Percentiles rank a stretch among this genome's conserved stretches.
These are phyloP conservation scores for Lepidochrysops patricia DNA, from an alignment of 2,888 invertebrate genomes.

Conservation along the genomic window DNA sequence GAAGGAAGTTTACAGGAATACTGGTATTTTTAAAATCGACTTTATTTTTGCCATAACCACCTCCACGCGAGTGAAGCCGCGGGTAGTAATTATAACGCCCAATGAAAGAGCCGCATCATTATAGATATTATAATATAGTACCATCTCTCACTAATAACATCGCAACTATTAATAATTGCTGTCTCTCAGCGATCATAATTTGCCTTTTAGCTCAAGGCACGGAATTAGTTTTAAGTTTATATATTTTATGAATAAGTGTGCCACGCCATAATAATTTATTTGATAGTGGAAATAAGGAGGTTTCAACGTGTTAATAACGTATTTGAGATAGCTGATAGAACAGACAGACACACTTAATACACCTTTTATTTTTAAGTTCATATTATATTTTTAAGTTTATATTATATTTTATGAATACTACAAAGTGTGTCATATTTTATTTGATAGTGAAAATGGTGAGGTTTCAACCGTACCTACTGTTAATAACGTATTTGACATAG, in stretches of 20 bases:
- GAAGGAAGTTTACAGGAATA: too few species aligned
- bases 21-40: too few species aligned
- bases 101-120: not conserved
- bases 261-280: too few species aligned
- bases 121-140: too few species aligned
- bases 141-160: constrained; percentile 15
- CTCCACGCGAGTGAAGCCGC: too few species aligned
- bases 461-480: too few species aligned
- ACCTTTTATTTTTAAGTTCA: not conserved
- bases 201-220: constrained; percentile 13
- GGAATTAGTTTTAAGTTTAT: not conserved
- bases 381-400: not conserved
- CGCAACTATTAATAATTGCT: constrained; percentile 22
- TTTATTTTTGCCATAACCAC: too few species aligned
- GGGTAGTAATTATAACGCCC: not conserved
- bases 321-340: too few species aligned
- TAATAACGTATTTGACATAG: too few species aligned
- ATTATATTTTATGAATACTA: not conserved
- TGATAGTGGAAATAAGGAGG: too few species aligned
- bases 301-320: too few species aligned
- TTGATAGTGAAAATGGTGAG: not conserved
- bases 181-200: constrained; percentile 17
- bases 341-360: too few species aligned
- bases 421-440: not conserved
- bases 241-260: not conserved